Evolutionary conservation across 2,888 invertebrate genomes (phyloP).

Genomic region (Argyresthia albistria): DNA sequence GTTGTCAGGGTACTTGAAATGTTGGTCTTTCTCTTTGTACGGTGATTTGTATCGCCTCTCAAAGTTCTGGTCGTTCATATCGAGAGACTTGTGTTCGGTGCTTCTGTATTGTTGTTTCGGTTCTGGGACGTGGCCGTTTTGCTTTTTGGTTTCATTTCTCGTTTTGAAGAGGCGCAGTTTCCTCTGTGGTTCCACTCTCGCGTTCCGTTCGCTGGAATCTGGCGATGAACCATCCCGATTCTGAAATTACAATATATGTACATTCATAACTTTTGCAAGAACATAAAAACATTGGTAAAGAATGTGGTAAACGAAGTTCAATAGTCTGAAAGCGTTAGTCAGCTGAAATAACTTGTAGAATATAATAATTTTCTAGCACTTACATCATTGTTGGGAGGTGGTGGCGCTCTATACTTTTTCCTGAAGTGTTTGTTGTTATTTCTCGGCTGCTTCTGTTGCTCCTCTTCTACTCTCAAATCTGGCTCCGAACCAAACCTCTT

Average conservation of each 20-base stretch:
- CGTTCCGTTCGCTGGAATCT: slow-evolving; percentile 70
- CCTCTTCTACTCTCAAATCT: slow-evolving; percentile 71
- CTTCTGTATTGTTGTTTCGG: slow-evolving; percentile 37
- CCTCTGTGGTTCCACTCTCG: slow-evolving; percentile 61
- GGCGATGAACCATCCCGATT: slow-evolving; percentile 71
- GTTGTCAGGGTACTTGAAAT: slow-evolving; percentile 51
- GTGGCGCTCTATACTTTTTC: slow-evolving; percentile 85
- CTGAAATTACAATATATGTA: slow-evolving; percentile 19
- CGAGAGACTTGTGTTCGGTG: slow-evolving; percentile 51
- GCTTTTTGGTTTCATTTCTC: slow-evolving; percentile 78
- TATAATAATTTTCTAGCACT: slow-evolving; percentile 17
- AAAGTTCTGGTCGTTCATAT: slow-evolving; percentile 41
- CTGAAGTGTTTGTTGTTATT: slow-evolving; percentile 71
- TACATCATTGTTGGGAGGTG: slow-evolving; percentile 66
- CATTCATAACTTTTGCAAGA: background rate
- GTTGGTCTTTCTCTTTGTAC: slow-evolving; percentile 56
- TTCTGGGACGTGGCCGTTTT: slow-evolving; percentile 38
- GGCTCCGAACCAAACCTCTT: slow-evolving; percentile 84
- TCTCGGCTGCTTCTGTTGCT: slow-evolving; percentile 33
- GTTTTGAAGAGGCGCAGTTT: slow-evolving; percentile 82
- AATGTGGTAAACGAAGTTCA: too few species aligned
- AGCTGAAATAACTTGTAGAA: background rate
- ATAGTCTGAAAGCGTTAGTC: background rate
- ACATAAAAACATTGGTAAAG: background rate
- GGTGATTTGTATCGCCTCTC: slow-evolving; percentile 59